phyloP scores from a whole-genome alignment of 2,888 invertebrate genomes.

The Lithophane ornitopus region DNA sequence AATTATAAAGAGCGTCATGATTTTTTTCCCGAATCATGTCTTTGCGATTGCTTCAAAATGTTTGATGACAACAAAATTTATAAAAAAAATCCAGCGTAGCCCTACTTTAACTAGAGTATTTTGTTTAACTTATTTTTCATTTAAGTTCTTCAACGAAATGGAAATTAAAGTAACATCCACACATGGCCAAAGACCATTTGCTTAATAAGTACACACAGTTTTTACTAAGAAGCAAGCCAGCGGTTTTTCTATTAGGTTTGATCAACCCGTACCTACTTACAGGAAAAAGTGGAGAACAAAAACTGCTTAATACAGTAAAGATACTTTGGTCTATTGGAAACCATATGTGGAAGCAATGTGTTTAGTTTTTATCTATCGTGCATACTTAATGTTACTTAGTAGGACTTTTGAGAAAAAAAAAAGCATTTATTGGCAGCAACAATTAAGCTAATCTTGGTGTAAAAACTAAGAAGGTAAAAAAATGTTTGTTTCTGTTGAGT shows the following conservation, averaged over 20 bases:
- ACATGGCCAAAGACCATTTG: constrained; percentile 15
- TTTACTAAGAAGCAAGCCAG: constrained; percentile 18
- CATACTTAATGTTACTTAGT: constrained; percentile 27
- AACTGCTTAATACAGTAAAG: constrained; percentile 18
- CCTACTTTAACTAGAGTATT: neutral
- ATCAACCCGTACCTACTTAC: constrained; percentile 15
- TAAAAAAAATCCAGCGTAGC: neutral
- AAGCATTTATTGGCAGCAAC: neutral
- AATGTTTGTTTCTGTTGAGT: neutral
- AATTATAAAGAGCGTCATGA: neutral
- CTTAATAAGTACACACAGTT: constrained; percentile 18
- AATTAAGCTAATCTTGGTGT: neutral
- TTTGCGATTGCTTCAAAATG: neutral
- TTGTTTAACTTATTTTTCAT: neutral
- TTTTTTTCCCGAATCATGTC: too few species aligned
- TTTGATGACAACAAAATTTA: neutral
- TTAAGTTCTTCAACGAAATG: neutral
- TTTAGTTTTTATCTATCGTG: constrained; percentile 39
- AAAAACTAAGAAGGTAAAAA: constrained; percentile 8
- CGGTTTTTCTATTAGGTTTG: constrained; percentile 28
- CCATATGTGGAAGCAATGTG: constrained; percentile 19
- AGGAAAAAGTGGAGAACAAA: constrained; percentile 34
- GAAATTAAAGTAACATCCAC: neutral
- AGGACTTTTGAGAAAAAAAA: constrained; percentile 1
- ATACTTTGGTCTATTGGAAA: constrained; percentile 33